phyloP scores from a whole-genome alignment of 2,113 vertebrate genomes.

The Crotophaga sulcirostris region DNA sequence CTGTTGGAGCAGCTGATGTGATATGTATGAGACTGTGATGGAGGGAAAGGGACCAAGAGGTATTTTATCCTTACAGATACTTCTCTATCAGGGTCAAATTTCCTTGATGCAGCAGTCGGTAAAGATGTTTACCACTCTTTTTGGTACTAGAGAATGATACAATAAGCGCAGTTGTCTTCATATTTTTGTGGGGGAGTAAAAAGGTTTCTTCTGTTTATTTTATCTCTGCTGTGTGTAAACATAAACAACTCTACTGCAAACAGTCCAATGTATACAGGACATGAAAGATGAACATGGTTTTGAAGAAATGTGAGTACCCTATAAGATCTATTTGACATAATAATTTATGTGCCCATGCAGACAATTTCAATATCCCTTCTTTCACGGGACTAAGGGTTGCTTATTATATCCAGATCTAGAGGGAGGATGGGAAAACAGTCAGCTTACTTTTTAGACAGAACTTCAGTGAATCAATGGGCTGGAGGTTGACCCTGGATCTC shows the following conservation, averaged over 20 bases:
- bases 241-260: neutral
- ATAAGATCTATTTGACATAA: neutral
- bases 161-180: neutral
- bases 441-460: neutral
- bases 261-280: neutral
- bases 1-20: neutral
- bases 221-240: neutral
- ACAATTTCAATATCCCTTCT: neutral
- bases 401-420: neutral
- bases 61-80: neutral
- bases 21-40: neutral
- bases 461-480: accelerated
- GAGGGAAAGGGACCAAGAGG: neutral
- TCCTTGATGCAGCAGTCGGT: neutral
- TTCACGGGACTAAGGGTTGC: neutral
- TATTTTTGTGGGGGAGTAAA: neutral
- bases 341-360: neutral
- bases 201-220: neutral
- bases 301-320: neutral
- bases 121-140: neutral
- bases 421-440: neutral
- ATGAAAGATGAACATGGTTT: neutral
- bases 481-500: neutral
- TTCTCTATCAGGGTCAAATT: neutral
- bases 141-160: neutral